Conservation (phyloP, 2,888 invertebrate species). For the Nephrotoma flavescens region DNA sequence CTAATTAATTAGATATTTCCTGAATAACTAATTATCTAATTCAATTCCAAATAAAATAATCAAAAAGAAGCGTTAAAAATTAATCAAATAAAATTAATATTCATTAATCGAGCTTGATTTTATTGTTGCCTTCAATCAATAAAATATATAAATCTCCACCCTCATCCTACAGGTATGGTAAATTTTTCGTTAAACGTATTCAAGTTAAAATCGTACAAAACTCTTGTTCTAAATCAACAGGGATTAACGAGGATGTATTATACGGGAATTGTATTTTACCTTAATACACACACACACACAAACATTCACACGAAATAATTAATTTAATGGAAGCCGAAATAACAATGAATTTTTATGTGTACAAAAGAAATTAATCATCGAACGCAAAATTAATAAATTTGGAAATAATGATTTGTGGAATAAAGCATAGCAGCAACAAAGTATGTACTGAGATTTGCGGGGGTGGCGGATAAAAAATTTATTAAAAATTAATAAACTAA, state of each 20-base stretch:
- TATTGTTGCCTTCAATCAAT: neutral
- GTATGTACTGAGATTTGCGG: too few relatives aligned
- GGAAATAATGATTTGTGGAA: neutral
- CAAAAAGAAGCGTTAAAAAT: neutral
- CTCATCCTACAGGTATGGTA: neutral
- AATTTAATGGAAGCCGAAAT: neutral
- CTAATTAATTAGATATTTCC: neutral
- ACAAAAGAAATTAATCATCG: neutral
- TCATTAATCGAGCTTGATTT: neutral
- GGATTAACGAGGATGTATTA: neutral
- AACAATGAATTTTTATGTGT: too few relatives aligned
- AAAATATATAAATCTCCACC: neutral
- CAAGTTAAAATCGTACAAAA: neutral
- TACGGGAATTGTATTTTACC: neutral
- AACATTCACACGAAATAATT: neutral
- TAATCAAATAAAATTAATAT: neutral
- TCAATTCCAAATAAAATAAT: neutral
- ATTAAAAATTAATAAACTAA: neutral
- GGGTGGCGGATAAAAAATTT: neutral
- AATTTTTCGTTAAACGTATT: too few relatives aligned
- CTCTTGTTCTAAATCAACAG: neutral
- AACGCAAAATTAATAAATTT: neutral
- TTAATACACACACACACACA: neutral
- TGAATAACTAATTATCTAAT: neutral
- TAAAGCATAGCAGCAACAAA: neutral